Base-by-base conservation (phyloP, 2,888 invertebrate species). In the Dorcus parallelipipedus region DNA sequence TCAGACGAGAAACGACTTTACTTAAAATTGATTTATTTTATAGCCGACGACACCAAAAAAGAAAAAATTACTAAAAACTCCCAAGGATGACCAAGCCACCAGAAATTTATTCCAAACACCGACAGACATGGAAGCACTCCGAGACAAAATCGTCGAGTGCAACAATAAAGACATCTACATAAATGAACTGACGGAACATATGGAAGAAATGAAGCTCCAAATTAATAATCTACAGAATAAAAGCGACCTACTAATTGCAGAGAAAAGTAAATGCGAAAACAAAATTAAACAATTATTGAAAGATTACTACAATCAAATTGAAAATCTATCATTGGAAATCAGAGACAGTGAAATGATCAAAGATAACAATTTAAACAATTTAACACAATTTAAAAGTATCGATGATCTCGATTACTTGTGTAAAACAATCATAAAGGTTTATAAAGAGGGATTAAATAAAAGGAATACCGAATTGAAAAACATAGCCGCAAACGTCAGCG, bases 81-180 rank as follows among this genome's bases (percentile, higher is more conserved):
- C 55, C 26, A 33, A 33, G 26, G 20, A 20, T 10, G 49, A 47
- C 14, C 26, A 33, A 6, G 5, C 3, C 26, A 33, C 3, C 3
- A 7, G 26, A 5, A 39, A 51, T 51, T 42, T 56, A 45, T 56
- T 56, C 42, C 9, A n/a, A 10, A 51, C 50, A 9, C 17, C 50
- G n/a, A 43, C 26, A 6, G 26, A 17, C 10, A 49, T 66, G 14
- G 82, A 83, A 53, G 78, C 74, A 9, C 65, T 82, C n/a, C 78
- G 80, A 64, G 82, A 82, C 58, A 83, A 83, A 71, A 74, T 73
- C 56, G 80, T 81, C 17, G 83, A 83, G 71, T 81, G 82, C 60
- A 78, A 80, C 60, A 80, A 80, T 62, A 83, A 83, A 75, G 82
- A 81, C 62, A 76, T 77, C 53, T 76, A 76, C 39, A 80, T 83